phyloP scores from a whole-genome alignment of 1,140 invertebrate genomes.

The Charaxes varanes region DNA sequence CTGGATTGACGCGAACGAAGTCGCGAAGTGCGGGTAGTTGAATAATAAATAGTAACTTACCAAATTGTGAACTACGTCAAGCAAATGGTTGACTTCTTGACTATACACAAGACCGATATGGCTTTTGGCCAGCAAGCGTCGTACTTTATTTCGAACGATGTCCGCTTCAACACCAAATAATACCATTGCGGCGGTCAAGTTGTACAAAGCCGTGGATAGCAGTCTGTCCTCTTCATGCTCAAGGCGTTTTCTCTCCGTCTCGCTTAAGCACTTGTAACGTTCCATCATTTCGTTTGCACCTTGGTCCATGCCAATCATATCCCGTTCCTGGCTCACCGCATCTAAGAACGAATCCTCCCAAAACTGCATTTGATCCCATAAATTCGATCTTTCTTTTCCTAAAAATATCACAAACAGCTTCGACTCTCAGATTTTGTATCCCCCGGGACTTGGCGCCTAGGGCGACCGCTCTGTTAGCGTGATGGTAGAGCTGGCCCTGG shows the following conservation, averaged over 20 bases:
- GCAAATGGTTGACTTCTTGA: conserved; percentile 96
- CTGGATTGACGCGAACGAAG: too few relatives aligned
- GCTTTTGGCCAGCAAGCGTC: conserved; percentile 95
- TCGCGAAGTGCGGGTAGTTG: too few relatives aligned
- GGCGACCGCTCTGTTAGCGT: too few relatives aligned
- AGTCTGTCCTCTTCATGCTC: conserved; percentile 99
- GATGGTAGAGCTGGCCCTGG: too few relatives aligned
- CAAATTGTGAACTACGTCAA: conserved; percentile 96
- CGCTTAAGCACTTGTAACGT: conserved; percentile 94
- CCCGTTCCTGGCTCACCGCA: conserved; percentile 98
- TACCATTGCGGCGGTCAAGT: conserved; percentile 96
- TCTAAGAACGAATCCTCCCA: conserved; percentile 99
- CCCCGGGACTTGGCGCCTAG: too few relatives aligned
- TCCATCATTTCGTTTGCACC: conserved; percentile 99
- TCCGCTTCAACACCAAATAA: conserved; percentile 93
- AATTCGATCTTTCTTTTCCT: conserved; percentile 79
- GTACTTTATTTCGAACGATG: conserved; percentile 93
- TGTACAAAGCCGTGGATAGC: conserved; percentile 96
- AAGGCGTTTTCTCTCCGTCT: conserved; percentile 94
- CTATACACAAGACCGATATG: conserved; percentile 98
- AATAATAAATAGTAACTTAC: too few relatives aligned
- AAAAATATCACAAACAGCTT: conserved; percentile 2
- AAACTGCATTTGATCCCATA: conserved; percentile 99
- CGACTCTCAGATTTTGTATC: background rate
- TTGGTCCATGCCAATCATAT: conserved; percentile 99